Conservation (phyloP, 2,113 vertebrate genomes). For the Morone saxatilis region DNA sequence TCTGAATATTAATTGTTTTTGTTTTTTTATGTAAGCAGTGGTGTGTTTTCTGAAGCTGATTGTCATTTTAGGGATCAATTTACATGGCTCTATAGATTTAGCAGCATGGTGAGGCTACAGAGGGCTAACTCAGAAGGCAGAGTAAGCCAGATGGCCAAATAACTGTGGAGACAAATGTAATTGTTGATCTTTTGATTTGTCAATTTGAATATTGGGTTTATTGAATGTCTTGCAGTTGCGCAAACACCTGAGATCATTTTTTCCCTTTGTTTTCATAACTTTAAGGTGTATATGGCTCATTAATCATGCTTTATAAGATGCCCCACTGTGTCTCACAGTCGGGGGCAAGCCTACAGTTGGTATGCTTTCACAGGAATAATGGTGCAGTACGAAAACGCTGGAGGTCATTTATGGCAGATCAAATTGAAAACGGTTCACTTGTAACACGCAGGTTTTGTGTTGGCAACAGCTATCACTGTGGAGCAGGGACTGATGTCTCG, state of each 20-base stretch:
- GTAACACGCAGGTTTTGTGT: constrained; percentile 12
- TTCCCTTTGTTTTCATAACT: constrained; percentile 29
- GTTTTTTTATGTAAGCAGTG: constrained; percentile 42
- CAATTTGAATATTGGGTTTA: constrained; percentile 38
- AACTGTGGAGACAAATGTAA: constrained; percentile 54
- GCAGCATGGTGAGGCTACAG: constrained; percentile 54
- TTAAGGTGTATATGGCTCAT: constrained; percentile 18
- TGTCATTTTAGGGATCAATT: constrained; percentile 70
- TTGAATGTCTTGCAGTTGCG: constrained; percentile 20
- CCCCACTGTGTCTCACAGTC: neutral
- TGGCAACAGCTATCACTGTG: constrained; percentile 3
- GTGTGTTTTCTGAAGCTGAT: constrained; percentile 45
- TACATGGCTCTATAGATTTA: constrained; percentile 51
- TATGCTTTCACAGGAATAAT: constrained; percentile 19
- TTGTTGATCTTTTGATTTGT: constrained; percentile 41
- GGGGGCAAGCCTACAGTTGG: neutral
- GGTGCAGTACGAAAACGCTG: constrained; percentile 28
- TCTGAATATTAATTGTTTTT: constrained; percentile 62
- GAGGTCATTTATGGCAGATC: constrained; percentile 1
- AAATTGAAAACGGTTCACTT: constrained; percentile 3
- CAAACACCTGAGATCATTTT: constrained; percentile 11
- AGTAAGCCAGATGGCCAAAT: constrained; percentile 55
- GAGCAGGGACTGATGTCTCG: constrained; percentile 15
- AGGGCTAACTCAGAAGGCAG: constrained; percentile 72
- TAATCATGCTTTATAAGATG: constrained; percentile 24